Evolutionary conservation across 2,113 vertebrate species (phyloP), one percentile per base, ranked within the genome.

Genomic region (Mellivora capensis): DNA sequence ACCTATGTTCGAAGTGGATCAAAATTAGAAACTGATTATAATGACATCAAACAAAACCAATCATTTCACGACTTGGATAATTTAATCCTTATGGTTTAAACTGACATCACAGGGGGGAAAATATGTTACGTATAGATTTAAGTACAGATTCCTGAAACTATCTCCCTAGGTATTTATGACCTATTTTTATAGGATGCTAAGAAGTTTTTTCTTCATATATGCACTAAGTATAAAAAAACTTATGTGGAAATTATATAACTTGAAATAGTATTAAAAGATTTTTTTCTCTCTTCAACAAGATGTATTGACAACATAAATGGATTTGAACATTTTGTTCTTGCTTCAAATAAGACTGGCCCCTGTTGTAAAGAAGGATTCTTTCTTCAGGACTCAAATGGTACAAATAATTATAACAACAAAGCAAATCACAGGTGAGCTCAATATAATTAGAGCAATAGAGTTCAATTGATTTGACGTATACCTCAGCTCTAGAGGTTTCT

Each of bases 31-130:
- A 47, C n/a, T 72, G 27, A 87, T 77, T 37, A 86, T 29, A 90
- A 90, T 67, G 29, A 31, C 17, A 54, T 87, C 44, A 97, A 92
- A 86, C 61, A 96, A 93, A 88, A 90, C 44, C 44, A 91, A 49
- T 95, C 44, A 72, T 82, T 87, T 81, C 64, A 90, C 18, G 94
- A 87, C 2, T 47, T 88, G 42, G 34, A 47, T 87, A 84, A 88
- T 86, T 39, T 62, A 90, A 44, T 25, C 7, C n/a, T 91, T 89
- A 61, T 4, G 3, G 76, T 96, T 96, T 77, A 95, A 86, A 77
- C 47, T 79, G 12, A 89, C 80, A 9, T 49, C n/a, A 1, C 7
- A 91, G 15, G 7, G 9, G 9, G 31, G 0, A 67, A 34, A 47
- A 31, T 47, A 44, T 59, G 1, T 57, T 52, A 13, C 5, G 20